Base-by-base conservation (phyloP, 2,797 vertebrate species). In the Astyanax mexicanus region DNA sequence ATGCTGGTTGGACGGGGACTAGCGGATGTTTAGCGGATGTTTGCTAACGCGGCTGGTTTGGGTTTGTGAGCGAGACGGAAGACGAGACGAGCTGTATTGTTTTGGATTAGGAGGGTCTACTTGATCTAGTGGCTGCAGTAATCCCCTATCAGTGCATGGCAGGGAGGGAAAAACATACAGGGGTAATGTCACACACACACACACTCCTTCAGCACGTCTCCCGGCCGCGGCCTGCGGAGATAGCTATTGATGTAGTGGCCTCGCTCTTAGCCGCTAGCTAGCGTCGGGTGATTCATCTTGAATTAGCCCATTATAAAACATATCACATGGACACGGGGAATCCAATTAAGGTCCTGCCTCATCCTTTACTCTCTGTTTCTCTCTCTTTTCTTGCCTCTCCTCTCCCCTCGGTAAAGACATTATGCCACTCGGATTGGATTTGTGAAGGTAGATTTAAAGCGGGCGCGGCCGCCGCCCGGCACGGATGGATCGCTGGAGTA, bases 341-440 rank as follows among this genome's bases (percentile, higher is more conserved):
- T 89, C 88, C 90, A 92, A 91, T 93, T 91, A 93, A 81, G 82
- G 84, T 84, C 75, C 81, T 80, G 76, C 83, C 81, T 87, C 79
- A 83, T 83, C 84, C 75, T 81, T 83, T 82, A 83, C 82, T 76
- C 82, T 84, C 85, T 83, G 52, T 83, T 75, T 58, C 74, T 61
- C 69, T 80, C 55, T 9, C 23, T 69, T 69, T 69, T 57, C 55
- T 57, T 58, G 68, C 74, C 79, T 78, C 64, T 60, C 71, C 67
- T 72, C 74, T 79, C 68, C 51, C 38, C 52, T 88, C 88, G 85
- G 87, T 93, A 91, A 92, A 91, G 91, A 86, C 81, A 91, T 92
- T 90, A 92, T 91, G 78, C 87, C 88, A 87, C 91, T 92, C 90
- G 92, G 90, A 92, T 92, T 91, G 87, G 90, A 92, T 91, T 83